Percentiles rank a stretch among this genome's conserved stretches.
phyloP scores from a whole-genome alignment of 2,797 vertebrate species.

The Girardinus metallicus region DNA sequence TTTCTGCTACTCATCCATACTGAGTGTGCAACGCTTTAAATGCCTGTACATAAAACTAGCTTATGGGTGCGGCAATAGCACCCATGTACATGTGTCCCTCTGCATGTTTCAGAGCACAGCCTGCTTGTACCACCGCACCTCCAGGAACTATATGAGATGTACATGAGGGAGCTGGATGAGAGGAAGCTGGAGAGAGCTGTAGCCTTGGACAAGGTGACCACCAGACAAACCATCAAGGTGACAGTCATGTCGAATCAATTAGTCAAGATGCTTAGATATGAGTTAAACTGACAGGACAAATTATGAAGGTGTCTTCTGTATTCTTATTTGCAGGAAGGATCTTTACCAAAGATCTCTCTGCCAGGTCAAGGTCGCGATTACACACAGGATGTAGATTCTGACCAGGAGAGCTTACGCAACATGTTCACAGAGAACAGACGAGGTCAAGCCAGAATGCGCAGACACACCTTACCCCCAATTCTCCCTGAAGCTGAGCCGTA shows the following conservation, averaged over 20 bases:
- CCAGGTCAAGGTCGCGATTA: slow-evolving; percentile 71
- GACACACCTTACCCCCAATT: slow-evolving; percentile 84
- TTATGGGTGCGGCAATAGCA: no score
- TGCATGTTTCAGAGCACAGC: slow-evolving; percentile 82
- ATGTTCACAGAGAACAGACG: slow-evolving; percentile 73
- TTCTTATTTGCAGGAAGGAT: slow-evolving; percentile 79
- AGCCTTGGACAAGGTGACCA: slow-evolving; percentile 82
- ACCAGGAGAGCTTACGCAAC: slow-evolving; percentile 83
- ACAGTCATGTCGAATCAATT: neutral
- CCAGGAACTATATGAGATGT: slow-evolving; percentile 87
- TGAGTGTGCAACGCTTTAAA: neutral
- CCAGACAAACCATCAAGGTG: slow-evolving; percentile 84
- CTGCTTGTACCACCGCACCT: slow-evolving; percentile 84
- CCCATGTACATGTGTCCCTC: neutral
- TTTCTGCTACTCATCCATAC: neutral
- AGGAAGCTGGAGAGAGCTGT: slow-evolving; percentile 83
- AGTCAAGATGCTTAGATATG: neutral
- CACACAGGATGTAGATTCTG: slow-evolving; percentile 82
- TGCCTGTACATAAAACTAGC: no score
- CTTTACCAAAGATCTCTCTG: slow-evolving; percentile 81
- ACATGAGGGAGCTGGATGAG: slow-evolving; percentile 85
- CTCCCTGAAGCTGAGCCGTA: slow-evolving; percentile 72
- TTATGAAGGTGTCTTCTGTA: neutral
- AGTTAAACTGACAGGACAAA: neutral
- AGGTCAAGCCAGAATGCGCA: slow-evolving; percentile 67